Conservation (phyloP, 92 coral and sea anemone genomes). For the Porites evermanni region DNA sequence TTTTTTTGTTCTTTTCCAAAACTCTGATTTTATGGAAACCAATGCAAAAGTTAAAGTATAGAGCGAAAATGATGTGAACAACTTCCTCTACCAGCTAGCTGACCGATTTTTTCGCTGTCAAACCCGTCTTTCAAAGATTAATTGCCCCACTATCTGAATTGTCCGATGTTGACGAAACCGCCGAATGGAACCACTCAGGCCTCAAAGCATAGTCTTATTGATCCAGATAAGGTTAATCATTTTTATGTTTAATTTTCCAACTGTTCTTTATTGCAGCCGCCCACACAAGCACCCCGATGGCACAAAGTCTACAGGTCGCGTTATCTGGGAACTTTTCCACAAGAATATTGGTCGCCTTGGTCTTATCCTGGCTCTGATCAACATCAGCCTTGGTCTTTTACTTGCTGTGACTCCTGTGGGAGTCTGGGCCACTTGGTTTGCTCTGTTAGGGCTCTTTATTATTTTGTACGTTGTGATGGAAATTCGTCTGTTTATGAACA, state of each 20-base stretch:
- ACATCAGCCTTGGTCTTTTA: conserved; percentile 88
- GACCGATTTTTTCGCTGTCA: too few relatives aligned
- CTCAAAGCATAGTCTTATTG: too few relatives aligned
- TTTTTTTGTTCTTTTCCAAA: too few relatives aligned
- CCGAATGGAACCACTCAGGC: too few relatives aligned
- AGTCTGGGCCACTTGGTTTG: conserved; percentile 94
- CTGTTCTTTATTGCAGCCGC: conserved; percentile 66
- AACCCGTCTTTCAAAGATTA: too few relatives aligned
- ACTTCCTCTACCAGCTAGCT: too few relatives aligned
- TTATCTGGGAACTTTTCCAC: conserved; percentile 92
- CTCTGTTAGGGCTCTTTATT: conserved; percentile 64
- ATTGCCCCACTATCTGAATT: too few relatives aligned
- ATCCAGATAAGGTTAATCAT: background rate
- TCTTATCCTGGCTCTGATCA: conserved; percentile 91
- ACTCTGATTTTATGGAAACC: too few relatives aligned
- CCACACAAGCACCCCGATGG: conserved; percentile 89
- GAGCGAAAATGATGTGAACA: too few relatives aligned
- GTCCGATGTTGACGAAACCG: too few relatives aligned
- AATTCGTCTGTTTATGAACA: conserved; percentile 37
- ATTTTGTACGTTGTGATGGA: conserved; percentile 79
- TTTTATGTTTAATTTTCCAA: background rate
- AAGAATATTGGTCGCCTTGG: conserved; percentile 84
- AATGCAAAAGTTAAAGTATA: too few relatives aligned
- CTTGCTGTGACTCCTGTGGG: conserved; percentile 90
- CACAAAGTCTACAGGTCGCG: conserved; percentile 68